Evolutionary conservation across 2,888 invertebrate genomes (phyloP), one percentile per base, ranked within the genome.

Genomic region (Tubulanus polymorphus): DNA sequence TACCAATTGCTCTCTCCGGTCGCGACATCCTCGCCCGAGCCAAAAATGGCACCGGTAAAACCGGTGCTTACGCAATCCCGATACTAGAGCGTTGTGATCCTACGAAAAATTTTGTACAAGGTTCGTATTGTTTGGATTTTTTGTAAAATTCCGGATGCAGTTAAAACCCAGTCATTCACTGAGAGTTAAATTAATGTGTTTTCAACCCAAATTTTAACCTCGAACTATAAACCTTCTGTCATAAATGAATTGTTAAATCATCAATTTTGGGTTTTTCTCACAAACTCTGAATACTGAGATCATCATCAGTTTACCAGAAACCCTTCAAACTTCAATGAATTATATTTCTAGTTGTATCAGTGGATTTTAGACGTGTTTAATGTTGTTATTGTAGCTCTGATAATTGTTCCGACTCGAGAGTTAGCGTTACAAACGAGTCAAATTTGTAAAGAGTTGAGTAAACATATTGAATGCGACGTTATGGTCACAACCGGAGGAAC

Each of bases 401-500:
- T 99, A 72, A 91, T 99, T 80, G 97, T 99, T 76, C 99, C 99
- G 64, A 99, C 99, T 60, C 85, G 99, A 83, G 99, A 99, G 84
- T 62, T 99, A 81, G 99, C 99, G 63, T 85, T 97, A 73, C 99
- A 99, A 82, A 99, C 97, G 77, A 95, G 96, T 84, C 97, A 97
- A 84, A 99, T 99, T 79, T 95, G 97, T 83, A 96, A 96, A 80
- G 97, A 99, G 82, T 85, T 99, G 74, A 91, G 95, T 65, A 97
- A 97, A 82, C 96, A 99, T 82, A 87, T 96, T 84, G 89, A 92
- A 78, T 88, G 94, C 74, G 91, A 95, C 80, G 93, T 96, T 67
- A 99, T 99, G 99, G 99, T 99, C 63, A 97, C 97, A 71, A 99
- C 99, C 67, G 99, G 99, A 78, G 99, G 99, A 72, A 99, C 97